Conservation (phyloP, 2,888 invertebrate species). For the Syritta pipiens region DNA sequence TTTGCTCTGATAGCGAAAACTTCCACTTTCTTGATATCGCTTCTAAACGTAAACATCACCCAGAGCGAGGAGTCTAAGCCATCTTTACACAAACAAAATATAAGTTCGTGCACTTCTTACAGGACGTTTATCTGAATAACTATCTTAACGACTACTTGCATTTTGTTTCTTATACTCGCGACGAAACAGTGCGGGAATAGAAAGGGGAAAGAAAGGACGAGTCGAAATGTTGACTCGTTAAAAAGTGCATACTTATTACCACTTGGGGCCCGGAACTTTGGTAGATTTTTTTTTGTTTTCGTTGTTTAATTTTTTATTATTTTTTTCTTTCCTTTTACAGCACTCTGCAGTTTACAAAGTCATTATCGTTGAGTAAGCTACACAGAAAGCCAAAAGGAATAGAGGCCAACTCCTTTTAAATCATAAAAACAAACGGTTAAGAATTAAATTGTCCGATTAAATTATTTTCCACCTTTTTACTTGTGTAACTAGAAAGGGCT, state of each 20-base stretch:
- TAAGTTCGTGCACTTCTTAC: slow-evolving; percentile 11
- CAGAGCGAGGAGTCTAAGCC: slow-evolving; percentile 12
- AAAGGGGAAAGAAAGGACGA: slow-evolving; percentile 20
- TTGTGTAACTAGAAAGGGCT: slow-evolving; percentile 32
- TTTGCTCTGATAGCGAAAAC: neutral
- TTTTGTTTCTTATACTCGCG: slow-evolving; percentile 26
- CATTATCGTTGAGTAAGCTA: slow-evolving; percentile 45
- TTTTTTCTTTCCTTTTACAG: slow-evolving; percentile 13
- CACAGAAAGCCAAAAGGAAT: neutral
- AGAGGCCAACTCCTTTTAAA: slow-evolving; percentile 8
- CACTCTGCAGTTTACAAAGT: slow-evolving; percentile 41
- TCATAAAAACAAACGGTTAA: slow-evolving; percentile 41
- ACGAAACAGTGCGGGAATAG: neutral
- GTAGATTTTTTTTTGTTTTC: slow-evolving; percentile 12
- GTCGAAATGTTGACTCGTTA: slow-evolving; percentile 56
- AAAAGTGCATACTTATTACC: slow-evolving; percentile 50
- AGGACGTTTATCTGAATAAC: slow-evolving; percentile 39
- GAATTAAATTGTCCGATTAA: slow-evolving; percentile 60
- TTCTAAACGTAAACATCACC: slow-evolving; percentile 3
- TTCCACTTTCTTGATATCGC: neutral
- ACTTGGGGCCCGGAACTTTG: slow-evolving; percentile 34
- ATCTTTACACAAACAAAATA: slow-evolving; percentile 30
- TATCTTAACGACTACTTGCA: slow-evolving; percentile 29
- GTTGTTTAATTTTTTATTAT: neutral
- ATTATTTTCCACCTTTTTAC: slow-evolving; percentile 48